These are phyloP conservation scores for Enteromius unitaeniatus DNA, from an alignment of 2,797 vertebrate genomes.

Conservation along the genomic window DNA sequence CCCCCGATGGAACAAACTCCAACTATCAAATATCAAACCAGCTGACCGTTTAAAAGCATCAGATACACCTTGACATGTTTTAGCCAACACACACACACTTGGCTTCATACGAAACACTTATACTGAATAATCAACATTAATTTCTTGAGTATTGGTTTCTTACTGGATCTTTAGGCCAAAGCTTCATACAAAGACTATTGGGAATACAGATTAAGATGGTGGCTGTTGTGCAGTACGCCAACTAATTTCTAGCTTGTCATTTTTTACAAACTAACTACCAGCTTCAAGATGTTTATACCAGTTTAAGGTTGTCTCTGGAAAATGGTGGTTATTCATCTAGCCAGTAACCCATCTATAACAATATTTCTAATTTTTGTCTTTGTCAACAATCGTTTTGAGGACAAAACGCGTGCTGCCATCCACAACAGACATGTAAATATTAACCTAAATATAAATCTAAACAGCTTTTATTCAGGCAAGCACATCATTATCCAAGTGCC, in stretches of 20 bases:
- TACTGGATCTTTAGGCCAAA: not conserved
- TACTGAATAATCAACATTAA: not conserved
- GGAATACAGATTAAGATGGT: not conserved
- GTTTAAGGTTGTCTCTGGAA: not conserved
- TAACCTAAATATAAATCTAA: not conserved
- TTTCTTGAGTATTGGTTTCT: not conserved
- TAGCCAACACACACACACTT: not conserved
- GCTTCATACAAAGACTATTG: not conserved
- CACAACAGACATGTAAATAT: not conserved
- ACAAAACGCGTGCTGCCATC: not conserved
- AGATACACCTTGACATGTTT: not conserved
- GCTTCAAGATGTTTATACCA: not conserved
- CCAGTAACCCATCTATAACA: not conserved
- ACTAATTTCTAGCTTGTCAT: not conserved
- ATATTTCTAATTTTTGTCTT: not conserved
- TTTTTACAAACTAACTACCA: not conserved
- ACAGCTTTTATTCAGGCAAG: not conserved
- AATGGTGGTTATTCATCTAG: not conserved
- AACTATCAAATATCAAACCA: constrained; percentile 7
- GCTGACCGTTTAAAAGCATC: not conserved
- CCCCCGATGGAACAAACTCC: not conserved
- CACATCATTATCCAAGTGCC: not conserved
- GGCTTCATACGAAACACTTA: not conserved
- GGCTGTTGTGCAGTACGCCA: not conserved
- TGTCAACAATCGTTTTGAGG: not conserved